phyloP scores from a whole-genome alignment of 2,113 vertebrate genomes.

The Dissostichus mawsoni region DNA sequence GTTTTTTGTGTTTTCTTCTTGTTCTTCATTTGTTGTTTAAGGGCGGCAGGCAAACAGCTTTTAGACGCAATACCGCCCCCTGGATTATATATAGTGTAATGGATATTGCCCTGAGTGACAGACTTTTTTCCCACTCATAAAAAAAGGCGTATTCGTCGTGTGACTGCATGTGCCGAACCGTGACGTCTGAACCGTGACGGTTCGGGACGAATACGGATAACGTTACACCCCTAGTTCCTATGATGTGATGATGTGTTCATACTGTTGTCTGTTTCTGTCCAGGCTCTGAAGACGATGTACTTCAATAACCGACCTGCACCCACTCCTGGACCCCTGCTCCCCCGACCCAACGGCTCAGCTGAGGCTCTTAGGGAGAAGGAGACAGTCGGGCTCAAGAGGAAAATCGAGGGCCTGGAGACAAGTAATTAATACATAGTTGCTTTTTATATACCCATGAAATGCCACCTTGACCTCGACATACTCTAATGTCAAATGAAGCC shows the following conservation, averaged over 20 bases:
- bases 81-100: too few relatives aligned
- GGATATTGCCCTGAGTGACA: too few relatives aligned
- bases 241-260: not conserved
- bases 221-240: too few relatives aligned
- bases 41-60: too few relatives aligned
- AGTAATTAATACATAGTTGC: conserved; percentile 62
- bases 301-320: conserved; percentile 95
- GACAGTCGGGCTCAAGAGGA: conserved; percentile 89
- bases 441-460: not conserved
- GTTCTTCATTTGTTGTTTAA: too few relatives aligned
- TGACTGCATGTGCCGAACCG: too few relatives aligned
- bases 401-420: conserved; percentile 88
- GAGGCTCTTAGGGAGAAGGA: conserved; percentile 92
- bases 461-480: conserved; percentile 6
- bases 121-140: too few relatives aligned
- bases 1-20: too few relatives aligned
- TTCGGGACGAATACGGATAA: too few relatives aligned
- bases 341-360: conserved; percentile 90
- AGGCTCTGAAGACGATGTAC: conserved; percentile 94
- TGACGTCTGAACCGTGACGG: too few relatives aligned
- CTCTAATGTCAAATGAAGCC: not conserved
- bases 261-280: conserved; percentile 25
- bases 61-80: too few relatives aligned
- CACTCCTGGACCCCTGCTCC: conserved; percentile 91
- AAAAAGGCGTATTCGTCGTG: too few relatives aligned